phyloP scores from a whole-genome alignment of 2,113 vertebrate genomes.

The Epinephelus moara region DNA sequence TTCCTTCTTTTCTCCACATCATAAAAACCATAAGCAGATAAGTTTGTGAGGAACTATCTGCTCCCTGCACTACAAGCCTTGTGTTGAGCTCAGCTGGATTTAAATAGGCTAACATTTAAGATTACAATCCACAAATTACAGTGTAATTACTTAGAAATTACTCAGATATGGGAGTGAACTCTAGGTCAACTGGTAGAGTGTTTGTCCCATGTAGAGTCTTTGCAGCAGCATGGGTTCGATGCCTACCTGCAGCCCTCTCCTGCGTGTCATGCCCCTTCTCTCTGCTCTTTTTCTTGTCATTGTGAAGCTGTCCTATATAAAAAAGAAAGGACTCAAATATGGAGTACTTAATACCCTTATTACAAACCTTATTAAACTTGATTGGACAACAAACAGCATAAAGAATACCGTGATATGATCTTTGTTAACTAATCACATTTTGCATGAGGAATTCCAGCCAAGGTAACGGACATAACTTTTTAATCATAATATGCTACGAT shows the following conservation, averaged over 20 bases:
- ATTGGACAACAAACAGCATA: background rate
- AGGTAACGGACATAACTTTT: background rate
- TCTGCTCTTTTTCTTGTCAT: too few relatives aligned
- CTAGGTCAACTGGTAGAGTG: too few relatives aligned
- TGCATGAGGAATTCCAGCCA: background rate
- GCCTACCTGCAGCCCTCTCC: too few relatives aligned
- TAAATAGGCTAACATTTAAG: background rate
- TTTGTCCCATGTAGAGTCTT: too few relatives aligned
- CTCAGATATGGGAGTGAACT: too few relatives aligned
- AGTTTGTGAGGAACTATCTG: background rate
- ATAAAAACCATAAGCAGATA: conserved; percentile 17
- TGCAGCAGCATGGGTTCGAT: too few relatives aligned
- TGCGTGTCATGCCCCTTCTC: too few relatives aligned
- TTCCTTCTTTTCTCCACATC: conserved; percentile 32
- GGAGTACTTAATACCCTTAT: background rate
- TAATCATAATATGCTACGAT: background rate
- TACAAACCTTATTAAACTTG: background rate
- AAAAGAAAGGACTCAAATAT: too few relatives aligned
- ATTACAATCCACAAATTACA: background rate
- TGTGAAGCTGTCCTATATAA: too few relatives aligned
- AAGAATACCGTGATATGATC: background rate
- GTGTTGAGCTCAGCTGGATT: background rate
- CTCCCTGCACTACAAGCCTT: background rate
- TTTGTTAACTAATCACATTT: background rate
- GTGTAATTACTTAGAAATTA: background rate